Conservation (phyloP, 2,113 vertebrate species). For the Lucifuga dentata region DNA sequence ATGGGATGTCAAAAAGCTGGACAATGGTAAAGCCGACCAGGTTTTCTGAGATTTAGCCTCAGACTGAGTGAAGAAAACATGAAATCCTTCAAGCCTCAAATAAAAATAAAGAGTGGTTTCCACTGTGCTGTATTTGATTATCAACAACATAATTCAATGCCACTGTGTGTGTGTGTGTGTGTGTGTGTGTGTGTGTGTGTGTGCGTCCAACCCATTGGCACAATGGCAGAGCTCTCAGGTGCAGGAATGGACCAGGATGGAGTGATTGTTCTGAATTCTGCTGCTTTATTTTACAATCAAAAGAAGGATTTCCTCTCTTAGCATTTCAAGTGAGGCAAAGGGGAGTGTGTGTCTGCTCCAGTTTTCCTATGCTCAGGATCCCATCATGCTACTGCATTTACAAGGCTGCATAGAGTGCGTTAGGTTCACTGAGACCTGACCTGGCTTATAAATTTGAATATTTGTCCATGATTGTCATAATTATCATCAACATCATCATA, state of each 20-base stretch:
- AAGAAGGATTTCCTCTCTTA: slow-evolving; percentile 83
- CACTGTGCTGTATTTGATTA: slow-evolving; percentile 23
- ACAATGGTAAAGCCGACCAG: slow-evolving; percentile 28
- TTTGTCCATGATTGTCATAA: slow-evolving; percentile 52
- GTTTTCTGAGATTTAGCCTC: slow-evolving; percentile 52
- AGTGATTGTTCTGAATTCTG: slow-evolving; percentile 59
- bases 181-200: slow-evolving; percentile 16
- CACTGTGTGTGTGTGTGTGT: slow-evolving; percentile 1
- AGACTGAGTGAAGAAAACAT: slow-evolving; percentile 26
- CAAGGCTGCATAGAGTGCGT: slow-evolving; percentile 48
- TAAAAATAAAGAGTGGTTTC: slow-evolving; percentile 13
- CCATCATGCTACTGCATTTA: slow-evolving; percentile 46
- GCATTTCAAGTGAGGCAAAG: slow-evolving; percentile 47
- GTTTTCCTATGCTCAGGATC: slow-evolving; percentile 57
- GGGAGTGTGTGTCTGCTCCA: slow-evolving; percentile 50
- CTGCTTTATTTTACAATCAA: slow-evolving; percentile 74
- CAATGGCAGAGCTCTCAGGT: slow-evolving; percentile 27
- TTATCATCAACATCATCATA: slow-evolving; percentile 48
- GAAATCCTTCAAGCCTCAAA: slow-evolving; percentile 33
- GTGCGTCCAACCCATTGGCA: slow-evolving; percentile 14
- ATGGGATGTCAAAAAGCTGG: slow-evolving; percentile 30
- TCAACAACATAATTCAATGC: not conserved
- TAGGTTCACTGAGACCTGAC: slow-evolving; percentile 60
- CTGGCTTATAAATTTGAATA: slow-evolving; percentile 35
- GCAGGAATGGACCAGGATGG: slow-evolving; percentile 22